phyloP scores from a whole-genome alignment of 2,888 invertebrate genomes.

The Caenorhabditis sp. region DNA sequence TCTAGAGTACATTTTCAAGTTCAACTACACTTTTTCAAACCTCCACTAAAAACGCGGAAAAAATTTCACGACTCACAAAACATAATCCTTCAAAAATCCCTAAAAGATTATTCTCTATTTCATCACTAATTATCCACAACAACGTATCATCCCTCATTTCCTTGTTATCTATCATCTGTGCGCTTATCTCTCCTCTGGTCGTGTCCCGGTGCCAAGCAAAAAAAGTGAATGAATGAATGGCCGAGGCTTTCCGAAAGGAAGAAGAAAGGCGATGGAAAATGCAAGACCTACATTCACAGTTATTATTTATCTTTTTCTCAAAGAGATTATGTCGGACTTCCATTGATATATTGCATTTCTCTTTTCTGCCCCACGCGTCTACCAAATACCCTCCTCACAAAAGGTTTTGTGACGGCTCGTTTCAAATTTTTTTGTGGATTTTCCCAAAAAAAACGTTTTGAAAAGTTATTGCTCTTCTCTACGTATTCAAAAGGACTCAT shows the following conservation, averaged over 20 bases:
- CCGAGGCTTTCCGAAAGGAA: background rate
- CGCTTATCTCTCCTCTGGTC: conserved; percentile 16
- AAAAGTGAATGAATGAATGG: conserved; percentile 32
- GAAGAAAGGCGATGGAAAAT: conserved; percentile 8
- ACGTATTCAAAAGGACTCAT: background rate
- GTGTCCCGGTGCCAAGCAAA: conserved; percentile 10
- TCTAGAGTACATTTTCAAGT: no score
- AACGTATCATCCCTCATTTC: conserved; percentile 38
- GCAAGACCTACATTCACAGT: conserved; percentile 45
- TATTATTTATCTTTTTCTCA: conserved; percentile 40
- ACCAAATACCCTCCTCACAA: background rate
- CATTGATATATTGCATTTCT: conserved; percentile 38
- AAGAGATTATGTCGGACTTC: conserved; percentile 46
- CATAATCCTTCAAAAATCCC: conserved; percentile 20
- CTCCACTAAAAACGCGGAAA: background rate
- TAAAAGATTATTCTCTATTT: conserved; percentile 30
- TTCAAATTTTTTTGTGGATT: background rate
- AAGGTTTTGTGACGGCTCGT: conserved; percentile 3
- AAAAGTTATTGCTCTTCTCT: background rate
- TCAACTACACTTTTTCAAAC: background rate
- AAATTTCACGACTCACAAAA: conserved; percentile 11
- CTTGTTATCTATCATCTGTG: conserved; percentile 25
- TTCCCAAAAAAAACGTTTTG: no score
- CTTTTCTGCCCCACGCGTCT: conserved; percentile 2
- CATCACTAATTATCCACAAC: conserved; percentile 45